These are phyloP conservation scores for Syrrhaptes paradoxus DNA, from an alignment of 2,113 vertebrate species.

Conservation along the genomic window DNA sequence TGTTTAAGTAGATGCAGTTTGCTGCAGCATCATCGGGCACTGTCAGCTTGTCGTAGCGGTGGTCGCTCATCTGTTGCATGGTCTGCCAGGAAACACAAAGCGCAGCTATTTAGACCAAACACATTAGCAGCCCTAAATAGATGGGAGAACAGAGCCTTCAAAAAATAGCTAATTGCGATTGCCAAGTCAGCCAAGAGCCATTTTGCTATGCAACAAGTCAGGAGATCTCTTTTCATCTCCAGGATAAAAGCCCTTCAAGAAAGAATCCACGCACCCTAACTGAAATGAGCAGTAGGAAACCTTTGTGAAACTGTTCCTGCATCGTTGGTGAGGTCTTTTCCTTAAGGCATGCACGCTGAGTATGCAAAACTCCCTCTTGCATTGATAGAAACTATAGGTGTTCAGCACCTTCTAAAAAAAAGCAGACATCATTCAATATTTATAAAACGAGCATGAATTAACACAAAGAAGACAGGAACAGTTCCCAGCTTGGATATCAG, in stretches of 20 bases:
- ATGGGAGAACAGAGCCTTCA: background rate
- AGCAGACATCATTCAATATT: background rate
- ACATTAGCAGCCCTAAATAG: background rate
- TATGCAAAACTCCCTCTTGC: background rate
- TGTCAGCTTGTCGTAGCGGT: constrained; percentile 95
- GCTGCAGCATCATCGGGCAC: constrained; percentile 90
- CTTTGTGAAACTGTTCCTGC: background rate
- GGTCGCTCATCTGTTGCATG: constrained; percentile 98
- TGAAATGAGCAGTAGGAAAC: background rate
- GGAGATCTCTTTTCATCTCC: background rate
- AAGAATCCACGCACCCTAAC: background rate
- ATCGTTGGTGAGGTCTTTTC: background rate
- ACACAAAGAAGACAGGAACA: background rate
- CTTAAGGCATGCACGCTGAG: background rate
- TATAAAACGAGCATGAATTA: background rate
- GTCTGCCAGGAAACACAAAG: constrained; percentile 76
- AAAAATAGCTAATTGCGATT: background rate
- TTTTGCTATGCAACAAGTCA: background rate
- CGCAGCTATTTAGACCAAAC: background rate
- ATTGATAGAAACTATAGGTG: background rate
- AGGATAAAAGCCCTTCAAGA: background rate
- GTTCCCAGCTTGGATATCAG: constrained; percentile 25
- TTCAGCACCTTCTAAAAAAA: background rate
- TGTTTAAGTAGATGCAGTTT: constrained; percentile 94
- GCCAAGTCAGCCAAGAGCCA: background rate